Conservation (phyloP, 2,113 vertebrate species). For the Perccottus glenii region DNA sequence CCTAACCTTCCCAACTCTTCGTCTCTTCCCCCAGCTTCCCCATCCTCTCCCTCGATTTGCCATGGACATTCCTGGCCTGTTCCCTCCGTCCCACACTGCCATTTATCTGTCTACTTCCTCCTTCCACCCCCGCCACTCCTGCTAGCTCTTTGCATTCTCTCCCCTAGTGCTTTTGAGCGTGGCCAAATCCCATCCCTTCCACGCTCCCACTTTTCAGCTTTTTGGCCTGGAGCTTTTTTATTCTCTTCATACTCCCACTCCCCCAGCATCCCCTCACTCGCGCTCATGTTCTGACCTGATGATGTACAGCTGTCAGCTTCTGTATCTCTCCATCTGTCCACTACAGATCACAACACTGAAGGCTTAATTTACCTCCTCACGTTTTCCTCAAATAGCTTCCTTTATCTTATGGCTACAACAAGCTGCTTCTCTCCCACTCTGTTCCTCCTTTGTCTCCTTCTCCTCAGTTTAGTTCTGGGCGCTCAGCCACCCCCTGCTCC, state of each 20-base stretch:
- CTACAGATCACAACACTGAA: slow-evolving; percentile 16
- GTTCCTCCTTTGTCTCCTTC: slow-evolving; percentile 9
- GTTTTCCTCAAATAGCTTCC: slow-evolving; percentile 9
- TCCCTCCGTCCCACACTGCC: slow-evolving; percentile 21
- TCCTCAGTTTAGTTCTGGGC: slow-evolving; percentile 52
- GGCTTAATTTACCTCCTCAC: slow-evolving; percentile 26
- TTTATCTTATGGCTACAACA: slow-evolving; percentile 14
- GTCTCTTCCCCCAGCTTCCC: slow-evolving; percentile 3
- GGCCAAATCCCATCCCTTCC: slow-evolving; percentile 62
- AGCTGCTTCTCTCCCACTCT: slow-evolving; percentile 5
- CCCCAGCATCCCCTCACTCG: slow-evolving; percentile 26
- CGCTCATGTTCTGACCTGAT: slow-evolving; percentile 3
- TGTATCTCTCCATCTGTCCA: slow-evolving; percentile 29
- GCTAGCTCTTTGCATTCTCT: background rate
- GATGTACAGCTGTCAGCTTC: slow-evolving; percentile 25
- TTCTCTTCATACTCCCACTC: slow-evolving; percentile 57
- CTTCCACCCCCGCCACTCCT: background rate
- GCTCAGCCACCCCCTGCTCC: slow-evolving; percentile 54
- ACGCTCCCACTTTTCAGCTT: slow-evolving; percentile 60
- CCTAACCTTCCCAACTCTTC: background rate
- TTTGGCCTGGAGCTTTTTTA: slow-evolving; percentile 51
- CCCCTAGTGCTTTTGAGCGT: slow-evolving; percentile 44
- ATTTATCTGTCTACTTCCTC: slow-evolving; percentile 17
- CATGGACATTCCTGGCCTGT: slow-evolving; percentile 14
- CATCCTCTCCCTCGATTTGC: slow-evolving; percentile 12